Evolutionary conservation across 2,888 invertebrate species (phyloP), one percentile per base, ranked within the genome.

Genomic region (Neuroscelio doddi): DNA sequence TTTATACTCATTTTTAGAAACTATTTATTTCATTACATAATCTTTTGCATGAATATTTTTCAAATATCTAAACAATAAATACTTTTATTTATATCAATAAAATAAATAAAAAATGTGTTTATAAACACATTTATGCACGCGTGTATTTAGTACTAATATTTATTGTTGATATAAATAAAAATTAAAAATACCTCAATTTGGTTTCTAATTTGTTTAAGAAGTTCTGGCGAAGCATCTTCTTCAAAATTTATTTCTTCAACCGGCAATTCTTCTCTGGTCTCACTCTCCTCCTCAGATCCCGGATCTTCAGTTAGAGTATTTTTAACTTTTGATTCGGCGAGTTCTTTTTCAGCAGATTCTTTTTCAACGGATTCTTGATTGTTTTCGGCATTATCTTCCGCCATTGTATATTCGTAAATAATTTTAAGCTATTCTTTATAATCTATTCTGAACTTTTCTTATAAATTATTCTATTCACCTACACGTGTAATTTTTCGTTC

Each of bases 131-230:
- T n/a, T n/a, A n/a, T n/a, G n/a, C n/a, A n/a, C n/a, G n/a, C n/a
- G n/a, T n/a, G n/a, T n/a, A n/a, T n/a, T n/a, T n/a, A n/a, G 5
- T 21, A 5, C 21, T 5, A 21, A 21, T 21, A 21, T 21, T 3
- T 21, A 21, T 21, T 3, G 5, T 5, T 21, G 2, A 21, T 21
- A 21, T 3, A 5, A 21, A 21, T 21, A 45, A 27, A 42, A 34
- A 32, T 10, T n/a, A 3, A 4, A 1, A 39, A 41, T 66, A 72
- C 72, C 61, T 72, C 72, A 15, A 72, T 44, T 68, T 72, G 72
- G 30, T 68, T 59, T 29, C 70, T 78, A 9, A 83, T 77, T 58
- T 75, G 76, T 8, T 68, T 63, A 21, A 79, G 53, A 10, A 81
- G 65, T 44, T 78, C 77, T 24, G 46, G 38, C n/a, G 59, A 32